Conservation (phyloP, 1,140 invertebrate species). For the Aphelenchoides avenae region DNA sequence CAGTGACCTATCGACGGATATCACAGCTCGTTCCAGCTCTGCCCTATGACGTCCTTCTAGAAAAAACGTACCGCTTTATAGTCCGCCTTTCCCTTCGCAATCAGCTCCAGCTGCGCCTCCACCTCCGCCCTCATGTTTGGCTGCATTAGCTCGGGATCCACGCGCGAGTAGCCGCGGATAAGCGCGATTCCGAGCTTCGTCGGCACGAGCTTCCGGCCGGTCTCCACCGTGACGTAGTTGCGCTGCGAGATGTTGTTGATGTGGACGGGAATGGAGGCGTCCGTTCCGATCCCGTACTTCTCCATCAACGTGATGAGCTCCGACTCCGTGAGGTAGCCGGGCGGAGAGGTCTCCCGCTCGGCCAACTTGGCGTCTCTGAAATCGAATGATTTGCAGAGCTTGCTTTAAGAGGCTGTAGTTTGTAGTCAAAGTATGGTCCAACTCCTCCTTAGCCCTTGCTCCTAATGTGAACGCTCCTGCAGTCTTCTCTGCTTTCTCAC, state of each 20-base stretch:
- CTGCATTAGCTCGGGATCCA: conserved; percentile 87
- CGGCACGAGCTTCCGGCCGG: conserved; percentile 58
- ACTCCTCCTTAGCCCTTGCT: no score
- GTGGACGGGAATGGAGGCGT: conserved; percentile 98
- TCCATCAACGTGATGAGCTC: conserved; percentile 99
- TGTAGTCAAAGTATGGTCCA: no score
- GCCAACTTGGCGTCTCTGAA: conserved; percentile 67
- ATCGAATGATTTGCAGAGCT: neutral
- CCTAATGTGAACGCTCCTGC: no score
- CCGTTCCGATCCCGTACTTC: conserved; percentile 96
- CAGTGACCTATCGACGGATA: no score
- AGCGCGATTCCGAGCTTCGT: conserved; percentile 79
- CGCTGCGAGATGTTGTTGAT: conserved; percentile 97
- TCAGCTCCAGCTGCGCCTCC: conserved; percentile 92
- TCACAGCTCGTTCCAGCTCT: no score
- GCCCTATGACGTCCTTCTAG: no score
- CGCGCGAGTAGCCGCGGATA: conserved; percentile 88
- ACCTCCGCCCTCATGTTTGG: conserved; percentile 94
- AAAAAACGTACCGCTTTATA: conserved; percentile 65
- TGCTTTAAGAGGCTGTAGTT: neutral
- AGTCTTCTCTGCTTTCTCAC: no score
- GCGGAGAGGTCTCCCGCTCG: conserved; percentile 86
- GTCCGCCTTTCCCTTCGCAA: conserved; percentile 81
- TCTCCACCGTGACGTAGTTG: conserved; percentile 78
- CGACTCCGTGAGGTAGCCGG: conserved; percentile 93